phyloP scores from a whole-genome alignment of 1,140 invertebrate species.

The Drosophila pachea region DNA sequence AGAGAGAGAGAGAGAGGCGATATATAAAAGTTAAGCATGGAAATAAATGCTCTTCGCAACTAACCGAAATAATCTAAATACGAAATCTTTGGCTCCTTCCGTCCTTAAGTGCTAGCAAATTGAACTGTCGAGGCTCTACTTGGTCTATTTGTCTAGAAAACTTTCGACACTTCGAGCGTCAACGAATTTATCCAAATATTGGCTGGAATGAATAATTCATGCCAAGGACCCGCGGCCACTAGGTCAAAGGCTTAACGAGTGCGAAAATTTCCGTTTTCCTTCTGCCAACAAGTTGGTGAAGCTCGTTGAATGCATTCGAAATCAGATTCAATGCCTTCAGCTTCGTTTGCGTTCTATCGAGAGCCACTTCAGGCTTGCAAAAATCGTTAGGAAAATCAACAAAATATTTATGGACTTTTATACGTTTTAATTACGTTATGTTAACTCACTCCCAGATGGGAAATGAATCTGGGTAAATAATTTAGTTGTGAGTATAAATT shows the following conservation, averaged over 20 bases:
- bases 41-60: slow-evolving; percentile 10
- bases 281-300: background rate
- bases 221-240: background rate
- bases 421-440: too few relatives aligned
- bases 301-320: background rate
- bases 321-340: background rate
- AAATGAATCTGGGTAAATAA: too few relatives aligned
- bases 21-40: background rate
- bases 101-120: slow-evolving; percentile 21
- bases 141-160: background rate
- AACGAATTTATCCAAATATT: background rate
- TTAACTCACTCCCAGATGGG: too few relatives aligned
- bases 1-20: background rate
- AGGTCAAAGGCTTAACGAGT: background rate
- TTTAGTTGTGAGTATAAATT: too few relatives aligned
- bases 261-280: background rate
- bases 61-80: slow-evolving; percentile 7
- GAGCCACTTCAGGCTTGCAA: too few relatives aligned
- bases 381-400: too few relatives aligned
- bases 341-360: slow-evolving; percentile 1
- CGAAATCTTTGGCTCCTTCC: slow-evolving; percentile 5
- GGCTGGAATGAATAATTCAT: background rate
- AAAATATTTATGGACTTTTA: too few relatives aligned
- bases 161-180: background rate
- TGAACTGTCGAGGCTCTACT: slow-evolving; percentile 2